Base-by-base conservation (phyloP, 1,140 invertebrate genomes). In the Micrasema longulum region DNA sequence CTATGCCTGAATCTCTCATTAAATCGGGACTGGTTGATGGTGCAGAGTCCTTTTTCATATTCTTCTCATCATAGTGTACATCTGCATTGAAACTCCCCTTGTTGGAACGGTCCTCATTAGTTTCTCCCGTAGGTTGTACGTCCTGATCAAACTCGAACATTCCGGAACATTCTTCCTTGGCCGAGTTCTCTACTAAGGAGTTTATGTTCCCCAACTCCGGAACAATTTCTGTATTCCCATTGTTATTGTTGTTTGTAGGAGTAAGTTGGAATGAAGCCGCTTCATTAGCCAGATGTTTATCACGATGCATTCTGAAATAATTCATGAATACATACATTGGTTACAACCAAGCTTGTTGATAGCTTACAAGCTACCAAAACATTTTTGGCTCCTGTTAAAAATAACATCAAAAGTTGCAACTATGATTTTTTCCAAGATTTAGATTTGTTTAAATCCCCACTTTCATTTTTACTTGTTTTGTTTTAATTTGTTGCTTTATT, bases 1-100 rank as follows among this genome's bases (percentile, higher is more conserved):
- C 83, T 73, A 84, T 85, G 80, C 84, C 84, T 74, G 84, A 84
- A 77, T 84, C 84, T 75, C 81, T 83, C 84, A 85, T 85, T 63
- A 84, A 83, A 78, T 85, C 84, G n/a, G 84, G 83, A 76, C 83
- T 85, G 52, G 81, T 80, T 18, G 81, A 79, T 3, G 80, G 78
- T 10, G 69, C 38, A 23, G 41, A 20, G 6, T 71, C 68, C 18
- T 63, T 60, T 22, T 26, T 57, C 23, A 20, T 9, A 36, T 41
- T 2, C 14, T 67, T 67, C n/a, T 69, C 50, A 11, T 57, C 52
- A 43, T 38, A 43, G 31, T 69, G 66, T 14, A 69, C 53, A 20
- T 69, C 66, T 1, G 66, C 66, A 45, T 14, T 69, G 10, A 69
- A 20, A 16, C 66, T 47, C 23, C 52, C 55, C 22, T 23, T 57